Evolutionary conservation across 2,888 invertebrate species (phyloP), one percentile per base, ranked within the genome.

Genomic region (Agonopterix alstromeriana): DNA sequence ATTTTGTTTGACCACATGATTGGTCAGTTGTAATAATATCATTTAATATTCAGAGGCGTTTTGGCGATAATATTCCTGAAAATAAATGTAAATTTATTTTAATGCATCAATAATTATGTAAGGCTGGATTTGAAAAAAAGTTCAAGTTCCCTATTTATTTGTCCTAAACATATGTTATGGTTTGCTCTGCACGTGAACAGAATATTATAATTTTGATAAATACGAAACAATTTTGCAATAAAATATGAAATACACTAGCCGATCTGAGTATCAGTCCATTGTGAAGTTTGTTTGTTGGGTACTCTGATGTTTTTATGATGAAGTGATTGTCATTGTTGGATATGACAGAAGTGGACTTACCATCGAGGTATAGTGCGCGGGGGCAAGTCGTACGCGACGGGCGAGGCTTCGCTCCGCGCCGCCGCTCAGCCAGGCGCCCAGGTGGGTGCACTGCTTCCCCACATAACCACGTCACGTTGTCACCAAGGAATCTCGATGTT

Each of bases 311-410:
- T 56, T 55, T 54, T 27, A 27, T 27, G 27, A 58, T 54, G 61
- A 60, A 68, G 67, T 73, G 61, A 70, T 63, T 70, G 66, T 61
- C 61, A 57, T 80, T 27, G 27, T 27, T 27, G 27, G 27, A 1
- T 78, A 76, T 75, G 72, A 77, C 92, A 94, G 94, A 94, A 93
- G 92, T 94, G 94, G 94, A 93, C 93, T 86, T 90, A 93, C 89
- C 93, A 94, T 86, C 93, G 93, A 77, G 94, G 94, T 89, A 92
- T 94, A 79, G 92, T 93, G 73, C 93, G 94, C 82, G 93, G 93
- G 84, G 91, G 90, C 79, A 90, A 90, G 75, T 86, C 90, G 61
- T 87, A 90, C 59, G 88, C 90, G 65, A 83, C 87, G 65, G 77
- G 85, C 69, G 89, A 85, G 69, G 82, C 86, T 63, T 68, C 88